These are phyloP conservation scores for Gastrophryne carolinensis DNA, from an alignment of 2,797 vertebrate species.

Conservation along the genomic window DNA sequence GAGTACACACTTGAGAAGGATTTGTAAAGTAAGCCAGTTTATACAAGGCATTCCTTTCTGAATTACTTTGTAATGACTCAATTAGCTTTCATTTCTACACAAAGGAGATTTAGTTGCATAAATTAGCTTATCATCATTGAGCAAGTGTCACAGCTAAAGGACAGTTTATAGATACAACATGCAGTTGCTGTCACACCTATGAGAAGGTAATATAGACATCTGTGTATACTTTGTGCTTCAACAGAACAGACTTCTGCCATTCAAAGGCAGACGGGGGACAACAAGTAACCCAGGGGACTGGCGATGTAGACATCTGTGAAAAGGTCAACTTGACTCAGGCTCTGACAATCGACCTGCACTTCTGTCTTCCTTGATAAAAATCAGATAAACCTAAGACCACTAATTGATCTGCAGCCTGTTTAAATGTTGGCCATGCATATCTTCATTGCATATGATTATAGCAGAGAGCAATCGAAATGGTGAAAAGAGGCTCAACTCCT, in stretches of 20 bases:
- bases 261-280: conserved; percentile 93
- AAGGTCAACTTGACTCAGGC: conserved; percentile 99
- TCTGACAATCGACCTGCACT: conserved; percentile 96
- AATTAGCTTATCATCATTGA: conserved; percentile 98
- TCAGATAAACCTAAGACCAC: conserved; percentile 99
- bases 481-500: conserved; percentile 69
- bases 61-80: conserved; percentile 99
- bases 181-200: conserved; percentile 93
- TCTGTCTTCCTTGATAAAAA: conserved; percentile 99
- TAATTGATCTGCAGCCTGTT: conserved; percentile 96
- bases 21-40: conserved; percentile 98
- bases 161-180: conserved; percentile 99
- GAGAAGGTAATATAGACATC: conserved; percentile 98
- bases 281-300: conserved; percentile 84
- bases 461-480: conserved; percentile 74
- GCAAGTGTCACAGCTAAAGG: conserved; percentile 98
- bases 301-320: conserved; percentile 92
- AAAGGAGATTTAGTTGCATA: conserved; percentile 98
- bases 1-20: conserved; percentile 84
- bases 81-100: conserved; percentile 99
- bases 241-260: conserved; percentile 98
- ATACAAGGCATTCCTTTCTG: conserved; percentile 95
- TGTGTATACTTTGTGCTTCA: conserved; percentile 99
- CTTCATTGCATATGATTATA: conserved; percentile 86
- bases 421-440: conserved; percentile 96